Conservation (phyloP, 2,113 vertebrate species). For the Dermatemys mawii region DNA sequence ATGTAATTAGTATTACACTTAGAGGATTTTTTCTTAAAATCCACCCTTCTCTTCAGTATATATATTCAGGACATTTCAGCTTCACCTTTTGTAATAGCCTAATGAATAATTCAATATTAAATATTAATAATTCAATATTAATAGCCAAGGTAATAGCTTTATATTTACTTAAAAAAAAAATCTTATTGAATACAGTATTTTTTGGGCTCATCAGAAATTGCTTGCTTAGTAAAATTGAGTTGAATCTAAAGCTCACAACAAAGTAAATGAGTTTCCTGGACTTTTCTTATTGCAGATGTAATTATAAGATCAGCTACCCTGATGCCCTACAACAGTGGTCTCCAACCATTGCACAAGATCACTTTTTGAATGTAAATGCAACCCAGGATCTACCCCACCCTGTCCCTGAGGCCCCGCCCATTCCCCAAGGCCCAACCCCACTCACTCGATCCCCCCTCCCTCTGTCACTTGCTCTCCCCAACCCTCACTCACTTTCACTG, state of each 20-base stretch:
- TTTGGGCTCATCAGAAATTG: background rate
- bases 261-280: background rate
- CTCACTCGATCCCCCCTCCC: too few relatives aligned
- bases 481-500: too few relatives aligned
- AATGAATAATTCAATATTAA: background rate
- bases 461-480: too few relatives aligned
- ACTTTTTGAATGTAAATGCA: too few relatives aligned
- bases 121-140: background rate
- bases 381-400: too few relatives aligned
- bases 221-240: background rate
- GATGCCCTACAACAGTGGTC: too few relatives aligned
- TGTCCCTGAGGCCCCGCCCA: too few relatives aligned
- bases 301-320: too few relatives aligned
- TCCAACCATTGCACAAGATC: too few relatives aligned
- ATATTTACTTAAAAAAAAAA: background rate
- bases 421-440: too few relatives aligned
- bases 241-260: background rate
- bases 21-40: background rate
- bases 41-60: background rate
- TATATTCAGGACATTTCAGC: background rate
- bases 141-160: background rate
- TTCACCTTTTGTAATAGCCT: background rate
- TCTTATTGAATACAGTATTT: background rate
- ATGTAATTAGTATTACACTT: background rate
- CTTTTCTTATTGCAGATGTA: background rate